Evolutionary conservation across 2,797 vertebrate genomes (phyloP), one percentile per base, ranked within the genome.

Genomic region (Pygocentrus nattereri): DNA sequence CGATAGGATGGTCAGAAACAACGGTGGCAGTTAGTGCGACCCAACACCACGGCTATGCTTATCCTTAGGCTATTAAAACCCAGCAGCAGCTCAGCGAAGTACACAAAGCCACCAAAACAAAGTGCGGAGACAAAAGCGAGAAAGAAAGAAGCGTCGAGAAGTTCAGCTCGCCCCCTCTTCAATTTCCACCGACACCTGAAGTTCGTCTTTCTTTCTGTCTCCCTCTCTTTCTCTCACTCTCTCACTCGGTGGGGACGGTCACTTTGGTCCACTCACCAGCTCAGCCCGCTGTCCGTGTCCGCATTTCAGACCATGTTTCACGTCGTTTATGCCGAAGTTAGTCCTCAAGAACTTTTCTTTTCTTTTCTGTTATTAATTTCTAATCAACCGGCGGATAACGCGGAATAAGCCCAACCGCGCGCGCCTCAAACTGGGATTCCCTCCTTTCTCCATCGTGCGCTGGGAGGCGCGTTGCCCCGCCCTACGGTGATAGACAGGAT

Each of bases 211-310:
- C 23, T 3, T 18, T 19, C 19, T 27, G 16, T 1, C 61, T 23
- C 56, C 2, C 56, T 54, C 50, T 47, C 13, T n/a, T n/a, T 52
- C 23, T 13, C 56, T 25, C 56, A 11, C 56, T 23, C 56, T 23
- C 56, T 8, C 34, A 44, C n/a, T 68, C 38, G n/a, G 34, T 19
- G 15, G 19, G 16, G 52, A 44, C 2, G 18, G 25, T 2, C 34
- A 73, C 75, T 73, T 73, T 1, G 27, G 25, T 13, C 25, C 1
- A 82, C 81, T 82, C 69, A 82, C 81, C 75, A 30, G 23, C 47
- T 49, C 38, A 68, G 64, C 21, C 34, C 5, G 21, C 7, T 8
- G 31, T 65, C 34, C 19, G 16, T 11, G 13, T 70, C 8, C 10
- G 50, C 10, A 18, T 13, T n/a, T 25, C 23, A 30, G 16, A 19